A percentile compares a stretch with the other conserved stretches of the same genome.
Evolutionary conservation across 2,797 vertebrate species (phyloP).

Genomic region (Helostoma temminkii): DNA sequence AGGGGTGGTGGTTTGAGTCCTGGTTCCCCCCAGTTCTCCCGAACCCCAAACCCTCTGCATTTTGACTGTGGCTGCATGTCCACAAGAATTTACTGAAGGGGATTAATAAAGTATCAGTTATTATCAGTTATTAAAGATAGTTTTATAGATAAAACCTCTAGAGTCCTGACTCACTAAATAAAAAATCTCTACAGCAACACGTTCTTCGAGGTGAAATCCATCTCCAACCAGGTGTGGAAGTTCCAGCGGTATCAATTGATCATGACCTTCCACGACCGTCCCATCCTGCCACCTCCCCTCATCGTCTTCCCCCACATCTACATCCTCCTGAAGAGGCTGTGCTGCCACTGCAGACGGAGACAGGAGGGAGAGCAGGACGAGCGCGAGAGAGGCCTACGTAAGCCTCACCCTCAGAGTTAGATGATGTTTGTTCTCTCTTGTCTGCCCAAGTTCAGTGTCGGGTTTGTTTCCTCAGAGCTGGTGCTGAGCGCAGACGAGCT

Average conservation of each 20-base stretch:
- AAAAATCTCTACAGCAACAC: constrained; percentile 95
- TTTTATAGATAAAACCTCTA: too few species aligned
- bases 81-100: too few species aligned
- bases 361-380: constrained; percentile 93
- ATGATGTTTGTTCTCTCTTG: not conserved
- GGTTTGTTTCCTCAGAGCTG: constrained; percentile 85
- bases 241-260: constrained; percentile 99
- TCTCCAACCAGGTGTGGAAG: constrained; percentile 99
- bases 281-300: constrained; percentile 97
- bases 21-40: too few species aligned
- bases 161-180: too few species aligned
- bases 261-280: constrained; percentile 98
- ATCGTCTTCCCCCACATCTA: constrained; percentile 97
- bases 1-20: too few species aligned
- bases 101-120: too few species aligned
- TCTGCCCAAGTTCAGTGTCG: too few species aligned
- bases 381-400: constrained; percentile 38
- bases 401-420: constrained; percentile 77
- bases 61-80: too few species aligned
- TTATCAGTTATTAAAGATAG: too few species aligned
- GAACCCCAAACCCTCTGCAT: too few species aligned
- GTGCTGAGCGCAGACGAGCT: constrained; percentile 95
- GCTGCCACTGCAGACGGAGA: constrained; percentile 86
- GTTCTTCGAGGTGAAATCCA: constrained; percentile 98
- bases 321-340: constrained; percentile 89